Base-by-base conservation (phyloP, 2,113 vertebrate species). In the Coreoperca whiteheadi region DNA sequence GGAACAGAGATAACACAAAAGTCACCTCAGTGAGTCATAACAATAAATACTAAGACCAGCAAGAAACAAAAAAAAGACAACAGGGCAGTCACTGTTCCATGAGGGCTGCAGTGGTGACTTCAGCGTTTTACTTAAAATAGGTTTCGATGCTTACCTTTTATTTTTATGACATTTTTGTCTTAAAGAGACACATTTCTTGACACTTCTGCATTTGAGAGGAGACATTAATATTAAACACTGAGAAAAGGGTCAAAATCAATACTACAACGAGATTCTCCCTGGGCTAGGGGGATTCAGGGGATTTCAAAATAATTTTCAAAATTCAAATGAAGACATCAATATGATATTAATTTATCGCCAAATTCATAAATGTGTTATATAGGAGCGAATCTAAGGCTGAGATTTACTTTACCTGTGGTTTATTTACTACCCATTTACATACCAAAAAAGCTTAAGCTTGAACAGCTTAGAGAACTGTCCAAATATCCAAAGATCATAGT, bases 1-100 rank as follows among this genome's bases (percentile, higher is more conserved):
- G 50, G 43, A 82, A 67, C 34, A 65, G 37, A 43, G 50, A 78
- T 73, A 60, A 61, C 23, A 96, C 34, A 65, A 37, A 8, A 59
- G 41, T 51, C 46, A 64, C 75, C 28, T 83, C 53, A 70, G 30
- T 37, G 37, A 28, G 72, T 73, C 9, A 53, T 14, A 56, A 75
- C 65, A 79, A 53, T 28, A 82, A 66, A 73, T 34, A 30, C 9
- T 4, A 11, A 9, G 23, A 78, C 57, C 7, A 51, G 34, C 34
- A 51, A n/a, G 10, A 64, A 39, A 1, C 23, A 37, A 8, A 66
- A 50, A 53, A 53, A 41, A 46, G 43, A 12, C 43, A 43, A 59
- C 34, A 63, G n/a, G 37, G 15, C 50, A 67, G 53, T 41, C 21
- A 25, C 11, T 41, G 23, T 61, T 72, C 39, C 46, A 67, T 4